These are phyloP conservation scores for Leucoptera coffeella DNA, from an alignment of 2,888 invertebrate species.

Conservation along the genomic window DNA sequence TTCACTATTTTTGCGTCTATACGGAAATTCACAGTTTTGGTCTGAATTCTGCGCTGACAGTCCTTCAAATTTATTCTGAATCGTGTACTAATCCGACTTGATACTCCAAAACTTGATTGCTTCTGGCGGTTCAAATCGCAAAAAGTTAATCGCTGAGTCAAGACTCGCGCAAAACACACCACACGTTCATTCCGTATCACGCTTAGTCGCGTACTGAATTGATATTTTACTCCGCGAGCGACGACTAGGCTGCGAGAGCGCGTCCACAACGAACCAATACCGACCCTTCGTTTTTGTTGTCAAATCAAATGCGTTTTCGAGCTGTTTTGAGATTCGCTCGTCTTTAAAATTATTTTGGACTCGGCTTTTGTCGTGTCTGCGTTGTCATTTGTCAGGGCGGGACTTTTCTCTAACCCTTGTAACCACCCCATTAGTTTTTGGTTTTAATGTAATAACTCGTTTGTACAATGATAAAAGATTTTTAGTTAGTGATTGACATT, in stretches of 20 bases:
- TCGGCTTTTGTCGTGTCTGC: no score
- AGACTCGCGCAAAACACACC: conserved; percentile 53
- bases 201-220: conserved; percentile 52
- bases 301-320: conserved; percentile 45
- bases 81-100: conserved; percentile 31
- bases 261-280: conserved; percentile 15
- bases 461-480: no score
- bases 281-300: conserved; percentile 25
- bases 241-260: conserved; percentile 2
- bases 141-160: conserved; percentile 41
- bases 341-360: no score
- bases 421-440: no score
- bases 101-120: conserved; percentile 38
- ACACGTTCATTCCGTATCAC: conserved; percentile 54
- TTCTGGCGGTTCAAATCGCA: conserved; percentile 45
- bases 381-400: no score
- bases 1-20: conserved; percentile 48
- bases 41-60: conserved; percentile 48
- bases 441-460: no score
- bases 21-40: conserved; percentile 47
- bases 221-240: no score
- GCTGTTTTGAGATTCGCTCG: conserved; percentile 39
- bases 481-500: no score
- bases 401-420: no score
- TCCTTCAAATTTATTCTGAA: conserved; percentile 27